A percentile compares a stretch with the other conserved stretches of the same genome.
Evolutionary conservation across 2,888 invertebrate genomes (phyloP).

Genomic region (Caenorhabditis zanzibari): DNA sequence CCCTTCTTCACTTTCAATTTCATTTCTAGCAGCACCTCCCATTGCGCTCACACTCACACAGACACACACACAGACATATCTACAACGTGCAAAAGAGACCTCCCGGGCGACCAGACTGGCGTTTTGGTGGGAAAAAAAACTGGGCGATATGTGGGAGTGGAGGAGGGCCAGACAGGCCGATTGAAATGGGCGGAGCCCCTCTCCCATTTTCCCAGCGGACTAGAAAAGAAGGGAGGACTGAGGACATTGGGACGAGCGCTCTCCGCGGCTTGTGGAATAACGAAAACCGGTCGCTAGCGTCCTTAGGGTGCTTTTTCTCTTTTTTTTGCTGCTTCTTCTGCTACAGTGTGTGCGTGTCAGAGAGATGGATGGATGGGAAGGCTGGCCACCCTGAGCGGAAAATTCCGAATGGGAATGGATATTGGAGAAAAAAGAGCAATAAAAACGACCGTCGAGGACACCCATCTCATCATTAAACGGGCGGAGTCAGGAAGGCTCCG

Average conservation of each 20-base stretch:
- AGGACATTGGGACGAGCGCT: constrained; percentile 52
- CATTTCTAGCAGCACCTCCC: constrained; percentile 35
- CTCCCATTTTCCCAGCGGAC: not conserved
- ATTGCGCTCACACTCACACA: constrained; percentile 19
- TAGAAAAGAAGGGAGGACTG: constrained; percentile 24
- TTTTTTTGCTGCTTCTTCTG: constrained; percentile 22
- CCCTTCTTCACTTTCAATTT: constrained; percentile 53
- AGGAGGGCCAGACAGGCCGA: constrained; percentile 37
- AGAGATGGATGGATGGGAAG: constrained; percentile 5
- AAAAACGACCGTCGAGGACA: constrained; percentile 29
- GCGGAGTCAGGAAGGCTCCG: not conserved
- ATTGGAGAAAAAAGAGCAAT: not conserved
- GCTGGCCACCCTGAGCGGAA: constrained; percentile 24
- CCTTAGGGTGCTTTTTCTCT: constrained; percentile 24
- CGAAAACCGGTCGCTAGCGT: constrained; percentile 35
- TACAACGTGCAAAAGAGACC: constrained; percentile 42
- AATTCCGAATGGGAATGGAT: constrained; percentile 1
- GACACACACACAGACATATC: constrained; percentile 32
- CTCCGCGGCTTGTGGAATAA: constrained; percentile 4
- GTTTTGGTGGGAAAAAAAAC: constrained; percentile 33
- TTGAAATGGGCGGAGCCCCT: constrained; percentile 1
- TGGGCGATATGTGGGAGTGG: constrained; percentile 5
- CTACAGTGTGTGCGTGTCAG: constrained; percentile 18
- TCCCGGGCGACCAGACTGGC: constrained; percentile 34
- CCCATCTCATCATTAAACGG: constrained; percentile 1